These are phyloP conservation scores for Salticus scenicus DNA, from an alignment of 2,888 invertebrate species.

Conservation along the genomic window DNA sequence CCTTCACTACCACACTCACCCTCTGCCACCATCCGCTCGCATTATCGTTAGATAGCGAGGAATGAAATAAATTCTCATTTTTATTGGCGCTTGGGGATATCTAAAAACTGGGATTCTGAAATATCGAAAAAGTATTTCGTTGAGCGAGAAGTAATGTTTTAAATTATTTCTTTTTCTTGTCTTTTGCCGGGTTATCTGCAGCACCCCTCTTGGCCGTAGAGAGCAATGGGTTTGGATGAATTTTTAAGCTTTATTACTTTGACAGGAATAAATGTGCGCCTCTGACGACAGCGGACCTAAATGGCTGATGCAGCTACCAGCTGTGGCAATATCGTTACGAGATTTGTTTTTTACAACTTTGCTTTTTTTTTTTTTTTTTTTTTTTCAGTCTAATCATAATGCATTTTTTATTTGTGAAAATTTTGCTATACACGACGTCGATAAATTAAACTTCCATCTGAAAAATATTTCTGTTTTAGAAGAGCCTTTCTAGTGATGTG, in stretches of 20 bases:
- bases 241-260: conserved; percentile 19
- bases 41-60: conserved; percentile 65
- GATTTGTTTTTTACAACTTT: background rate
- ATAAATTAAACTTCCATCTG: too few species aligned
- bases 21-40: conserved; percentile 16
- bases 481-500: too few species aligned
- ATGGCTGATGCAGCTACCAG: conserved; percentile 8
- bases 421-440: too few species aligned
- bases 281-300: background rate
- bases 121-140: conserved; percentile 67
- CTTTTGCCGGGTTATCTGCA: background rate
- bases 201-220: background rate
- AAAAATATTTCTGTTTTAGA: too few species aligned
- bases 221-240: conserved; percentile 1
- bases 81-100: conserved; percentile 68
- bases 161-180: conserved; percentile 51
- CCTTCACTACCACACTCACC: conserved; percentile 1
- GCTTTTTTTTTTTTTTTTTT: background rate
- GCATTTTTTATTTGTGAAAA: too few species aligned
- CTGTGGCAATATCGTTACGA: conserved; percentile 14
- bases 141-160: conserved; percentile 68
- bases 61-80: conserved; percentile 68
- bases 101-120: conserved; percentile 64
- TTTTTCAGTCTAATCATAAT: background rate
- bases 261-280: background rate